A percentile compares a stretch with the other conserved stretches of the same genome.
These are phyloP conservation scores for Stenolophus ochropezus DNA, from an alignment of 2,888 invertebrate genomes.

Conservation along the genomic window DNA sequence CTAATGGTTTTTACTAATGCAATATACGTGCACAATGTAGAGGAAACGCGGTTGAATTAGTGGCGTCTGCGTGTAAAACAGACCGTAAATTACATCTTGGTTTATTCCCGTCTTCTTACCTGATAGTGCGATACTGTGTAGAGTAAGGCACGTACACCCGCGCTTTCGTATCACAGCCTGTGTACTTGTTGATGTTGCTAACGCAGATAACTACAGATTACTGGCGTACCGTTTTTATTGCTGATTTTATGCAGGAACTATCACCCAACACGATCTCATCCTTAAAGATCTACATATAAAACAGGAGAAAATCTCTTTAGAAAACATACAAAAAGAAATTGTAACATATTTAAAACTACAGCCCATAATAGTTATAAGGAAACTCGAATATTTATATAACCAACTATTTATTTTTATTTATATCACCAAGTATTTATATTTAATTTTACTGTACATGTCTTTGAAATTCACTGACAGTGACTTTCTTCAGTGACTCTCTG, in stretches of 20 bases:
- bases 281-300: neutral
- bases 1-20: conserved; percentile 52
- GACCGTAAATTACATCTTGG: conserved; percentile 52
- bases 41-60: conserved; percentile 49
- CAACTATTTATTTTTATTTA: too few species aligned
- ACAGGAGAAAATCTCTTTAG: too few species aligned
- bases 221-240: neutral
- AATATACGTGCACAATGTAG: conserved; percentile 52
- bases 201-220: conserved; percentile 7
- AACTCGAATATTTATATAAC: too few species aligned
- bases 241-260: neutral
- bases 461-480: too few species aligned
- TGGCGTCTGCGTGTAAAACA: conserved; percentile 44
- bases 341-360: too few species aligned
- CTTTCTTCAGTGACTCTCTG: too few species aligned
- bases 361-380: too few species aligned
- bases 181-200: conserved; percentile 21
- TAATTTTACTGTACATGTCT: too few species aligned
- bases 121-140: conserved; percentile 12
- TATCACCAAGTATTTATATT: too few species aligned
- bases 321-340: too few species aligned
- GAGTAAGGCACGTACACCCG: neutral
- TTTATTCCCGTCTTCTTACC: conserved; percentile 32
- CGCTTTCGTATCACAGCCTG: neutral
- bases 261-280: neutral